Conservation (phyloP, 1,140 invertebrate genomes). For the Drosophila truncata region DNA sequence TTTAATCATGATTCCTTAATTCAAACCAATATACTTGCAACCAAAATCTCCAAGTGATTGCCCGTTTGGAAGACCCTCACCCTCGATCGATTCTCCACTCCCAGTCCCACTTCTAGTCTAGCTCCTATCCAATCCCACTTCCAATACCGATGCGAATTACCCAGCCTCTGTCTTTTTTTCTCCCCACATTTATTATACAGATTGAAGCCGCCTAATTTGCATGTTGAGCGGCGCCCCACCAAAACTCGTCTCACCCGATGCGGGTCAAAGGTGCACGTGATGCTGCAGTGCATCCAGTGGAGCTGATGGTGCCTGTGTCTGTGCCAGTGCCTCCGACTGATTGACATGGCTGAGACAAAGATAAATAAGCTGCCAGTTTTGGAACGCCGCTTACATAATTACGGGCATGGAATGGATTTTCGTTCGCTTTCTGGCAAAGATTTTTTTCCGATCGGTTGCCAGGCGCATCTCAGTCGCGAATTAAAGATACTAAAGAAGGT, state of each 20-base stretch:
- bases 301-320: slow-evolving; percentile 7
- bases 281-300: slow-evolving; percentile 75
- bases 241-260: slow-evolving; percentile 28
- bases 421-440: slow-evolving; percentile 34
- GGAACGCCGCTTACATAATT: slow-evolving; percentile 78
- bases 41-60: slow-evolving; percentile 1
- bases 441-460: slow-evolving; percentile 54
- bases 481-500: slow-evolving; percentile 65
- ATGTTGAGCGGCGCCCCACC: slow-evolving; percentile 53
- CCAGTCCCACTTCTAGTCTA: slow-evolving; percentile 33
- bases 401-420: slow-evolving; percentile 62
- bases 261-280: slow-evolving; percentile 74
- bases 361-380: slow-evolving; percentile 81
- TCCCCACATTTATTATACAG: slow-evolving; percentile 58
- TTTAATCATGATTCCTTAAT: slow-evolving; percentile 8
- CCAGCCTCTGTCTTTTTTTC: slow-evolving; percentile 26
- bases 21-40: not conserved
- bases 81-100: slow-evolving; percentile 45
- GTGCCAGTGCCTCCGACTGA: slow-evolving; percentile 55
- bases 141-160: slow-evolving; percentile 48
- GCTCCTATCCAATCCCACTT: slow-evolving; percentile 47
- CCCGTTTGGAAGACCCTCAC: slow-evolving; percentile 42
- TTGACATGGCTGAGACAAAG: slow-evolving; percentile 79
- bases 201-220: slow-evolving; percentile 60
- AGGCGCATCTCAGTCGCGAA: slow-evolving; percentile 63